phyloP scores from a whole-genome alignment of 2,797 vertebrate genomes.

The Taeniopygia guttata region DNA sequence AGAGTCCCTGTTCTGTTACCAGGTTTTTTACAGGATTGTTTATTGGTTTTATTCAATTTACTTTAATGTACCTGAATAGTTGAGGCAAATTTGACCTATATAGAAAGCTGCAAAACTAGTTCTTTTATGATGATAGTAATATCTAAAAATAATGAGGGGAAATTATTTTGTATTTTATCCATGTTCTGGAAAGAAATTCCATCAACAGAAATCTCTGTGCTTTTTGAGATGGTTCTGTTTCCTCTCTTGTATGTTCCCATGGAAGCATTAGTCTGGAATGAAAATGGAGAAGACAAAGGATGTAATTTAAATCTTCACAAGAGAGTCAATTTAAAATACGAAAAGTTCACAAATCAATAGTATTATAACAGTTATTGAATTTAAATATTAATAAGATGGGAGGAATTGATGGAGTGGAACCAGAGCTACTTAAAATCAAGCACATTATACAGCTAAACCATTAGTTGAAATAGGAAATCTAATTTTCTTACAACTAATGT shows the following conservation, averaged over 20 bases:
- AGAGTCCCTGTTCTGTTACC: neutral
- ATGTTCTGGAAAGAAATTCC: neutral
- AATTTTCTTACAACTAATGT: slow-evolving; percentile 52
- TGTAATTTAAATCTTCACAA: slow-evolving; percentile 42
- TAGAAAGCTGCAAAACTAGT: neutral
- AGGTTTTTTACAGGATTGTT: neutral
- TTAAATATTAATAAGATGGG: slow-evolving; percentile 69
- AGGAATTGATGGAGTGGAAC: slow-evolving; percentile 52
- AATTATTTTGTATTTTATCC: neutral
- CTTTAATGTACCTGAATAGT: neutral
- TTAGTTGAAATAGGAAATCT: slow-evolving; percentile 56
- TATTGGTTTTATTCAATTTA: neutral
- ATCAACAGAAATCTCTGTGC: neutral
- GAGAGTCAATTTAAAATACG: slow-evolving; percentile 41
- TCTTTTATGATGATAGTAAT: neutral
- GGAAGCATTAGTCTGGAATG: slow-evolving; percentile 1
- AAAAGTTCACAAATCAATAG: slow-evolving; percentile 57
- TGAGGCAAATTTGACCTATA: neutral
- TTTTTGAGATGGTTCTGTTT: neutral
- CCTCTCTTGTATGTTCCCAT: neutral
- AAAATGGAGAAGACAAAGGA: slow-evolving; percentile 21
- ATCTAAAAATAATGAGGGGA: neutral
- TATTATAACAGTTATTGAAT: slow-evolving; percentile 66
- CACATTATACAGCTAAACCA: slow-evolving; percentile 21
- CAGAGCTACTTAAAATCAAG: slow-evolving; percentile 33